Percentiles rank a stretch among this genome's conserved stretches.
Evolutionary conservation across 1,140 invertebrate genomes (phyloP).

Genomic region (Heterodera schachtii): DNA sequence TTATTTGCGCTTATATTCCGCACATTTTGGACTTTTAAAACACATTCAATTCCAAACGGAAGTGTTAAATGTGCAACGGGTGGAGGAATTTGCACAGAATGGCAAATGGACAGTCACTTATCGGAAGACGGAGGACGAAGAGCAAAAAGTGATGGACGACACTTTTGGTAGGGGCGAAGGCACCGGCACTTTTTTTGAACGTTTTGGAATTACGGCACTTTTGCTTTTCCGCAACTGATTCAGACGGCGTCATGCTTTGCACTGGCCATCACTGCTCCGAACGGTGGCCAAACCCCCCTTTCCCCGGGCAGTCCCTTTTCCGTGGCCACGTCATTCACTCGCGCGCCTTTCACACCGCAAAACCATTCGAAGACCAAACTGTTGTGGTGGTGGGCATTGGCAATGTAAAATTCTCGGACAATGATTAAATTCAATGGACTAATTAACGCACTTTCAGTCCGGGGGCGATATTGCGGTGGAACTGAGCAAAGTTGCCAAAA

Average conservation of each 20-base stretch:
- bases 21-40: conserved; percentile 64
- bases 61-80: conserved; percentile 44
- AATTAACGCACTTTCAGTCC: conserved; percentile 53
- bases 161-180: background rate
- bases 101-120: conserved; percentile 61
- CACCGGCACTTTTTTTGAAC: background rate
- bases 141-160: conserved; percentile 13
- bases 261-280: conserved; percentile 63
- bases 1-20: conserved; percentile 67
- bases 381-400: conserved; percentile 71
- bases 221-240: conserved; percentile 44
- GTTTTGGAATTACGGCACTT: background rate
- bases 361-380: conserved; percentile 65
- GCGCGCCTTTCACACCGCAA: background rate
- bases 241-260: conserved; percentile 66
- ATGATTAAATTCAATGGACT: background rate
- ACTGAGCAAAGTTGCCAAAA: conserved; percentile 66
- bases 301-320: conserved; percentile 65
- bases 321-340: conserved; percentile 67
- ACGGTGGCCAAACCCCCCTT: conserved; percentile 56
- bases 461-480: conserved; percentile 71
- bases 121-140: conserved; percentile 11
- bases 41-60: conserved; percentile 65
- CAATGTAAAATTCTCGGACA: conserved; percentile 57
- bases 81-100: conserved; percentile 41